These are phyloP conservation scores for Dynastes maya DNA, from an alignment of 2,888 invertebrate species.

Conservation along the genomic window DNA sequence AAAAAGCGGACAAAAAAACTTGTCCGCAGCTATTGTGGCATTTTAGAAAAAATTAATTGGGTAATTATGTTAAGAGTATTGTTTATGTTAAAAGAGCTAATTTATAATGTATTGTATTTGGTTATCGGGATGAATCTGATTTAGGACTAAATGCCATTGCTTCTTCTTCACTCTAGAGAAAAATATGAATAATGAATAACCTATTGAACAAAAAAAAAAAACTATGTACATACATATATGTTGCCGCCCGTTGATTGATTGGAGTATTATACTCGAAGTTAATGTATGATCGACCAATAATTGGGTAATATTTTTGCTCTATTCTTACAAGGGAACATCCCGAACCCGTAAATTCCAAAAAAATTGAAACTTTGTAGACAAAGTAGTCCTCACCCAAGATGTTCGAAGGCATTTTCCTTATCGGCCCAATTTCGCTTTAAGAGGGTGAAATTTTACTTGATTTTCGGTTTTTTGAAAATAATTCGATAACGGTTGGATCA, in stretches of 20 bases:
- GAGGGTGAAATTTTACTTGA: no score
- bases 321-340: no score
- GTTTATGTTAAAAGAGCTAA: slow-evolving; percentile 16
- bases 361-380: no score
- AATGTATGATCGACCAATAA: slow-evolving; percentile 2
- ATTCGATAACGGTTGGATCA: no score
- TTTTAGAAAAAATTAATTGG: slow-evolving; percentile 27
- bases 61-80: slow-evolving; percentile 27
- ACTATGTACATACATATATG: background rate
- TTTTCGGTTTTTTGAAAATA: no score
- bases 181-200: background rate
- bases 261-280: background rate
- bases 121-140: background rate
- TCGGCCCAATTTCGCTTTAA: no score
- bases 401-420: no score
- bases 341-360: no score
- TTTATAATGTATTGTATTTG: slow-evolving; percentile 27
- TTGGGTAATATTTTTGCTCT: background rate
- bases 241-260: background rate
- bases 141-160: background rate
- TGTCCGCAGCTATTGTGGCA: slow-evolving; percentile 13
- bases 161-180: background rate
- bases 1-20: background rate
- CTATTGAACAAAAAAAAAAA: background rate
- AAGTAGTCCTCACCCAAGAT: no score